Evolutionary conservation across 2,797 vertebrate genomes (phyloP).

Genomic region (Botia almorhae): DNA sequence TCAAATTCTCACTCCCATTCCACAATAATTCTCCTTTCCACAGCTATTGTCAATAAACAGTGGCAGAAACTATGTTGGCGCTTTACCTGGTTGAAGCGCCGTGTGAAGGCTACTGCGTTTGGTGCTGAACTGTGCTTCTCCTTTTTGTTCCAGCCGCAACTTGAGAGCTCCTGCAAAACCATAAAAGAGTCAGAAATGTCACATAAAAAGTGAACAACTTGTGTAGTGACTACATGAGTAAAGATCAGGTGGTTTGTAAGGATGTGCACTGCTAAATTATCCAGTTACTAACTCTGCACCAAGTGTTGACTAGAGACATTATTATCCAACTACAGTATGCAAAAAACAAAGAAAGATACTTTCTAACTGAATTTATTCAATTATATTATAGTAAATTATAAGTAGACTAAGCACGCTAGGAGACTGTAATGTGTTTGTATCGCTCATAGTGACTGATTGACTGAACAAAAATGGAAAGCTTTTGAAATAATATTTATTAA

Average conservation of each 20-base stretch:
- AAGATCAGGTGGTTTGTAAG: background rate
- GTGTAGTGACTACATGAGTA: background rate
- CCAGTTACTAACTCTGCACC: too few relatives aligned
- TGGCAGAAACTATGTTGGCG: background rate
- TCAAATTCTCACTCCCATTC: background rate
- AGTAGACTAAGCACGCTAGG: too few relatives aligned
- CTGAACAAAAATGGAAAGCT: background rate
- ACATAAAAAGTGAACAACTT: background rate
- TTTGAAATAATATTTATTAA: slow-evolving; percentile 19
- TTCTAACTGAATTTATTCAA: background rate
- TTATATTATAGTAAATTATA: too few relatives aligned
- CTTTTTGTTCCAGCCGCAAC: slow-evolving; percentile 99
- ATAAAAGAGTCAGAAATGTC: slow-evolving; percentile 1
- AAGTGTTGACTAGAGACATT: too few relatives aligned
- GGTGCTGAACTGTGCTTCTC: slow-evolving; percentile 98
- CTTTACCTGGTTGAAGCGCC: slow-evolving; percentile 98
- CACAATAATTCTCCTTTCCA: background rate
- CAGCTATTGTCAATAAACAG: background rate
- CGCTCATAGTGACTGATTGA: background rate
- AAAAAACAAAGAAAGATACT: background rate
- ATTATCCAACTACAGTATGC: background rate
- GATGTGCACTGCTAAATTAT: background rate
- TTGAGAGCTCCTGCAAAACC: slow-evolving; percentile 89
- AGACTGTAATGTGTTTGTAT: too few relatives aligned
- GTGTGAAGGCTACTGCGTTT: slow-evolving; percentile 98